Conservation (phyloP, 2,888 invertebrate genomes). For the Eugnorisma glareosa region DNA sequence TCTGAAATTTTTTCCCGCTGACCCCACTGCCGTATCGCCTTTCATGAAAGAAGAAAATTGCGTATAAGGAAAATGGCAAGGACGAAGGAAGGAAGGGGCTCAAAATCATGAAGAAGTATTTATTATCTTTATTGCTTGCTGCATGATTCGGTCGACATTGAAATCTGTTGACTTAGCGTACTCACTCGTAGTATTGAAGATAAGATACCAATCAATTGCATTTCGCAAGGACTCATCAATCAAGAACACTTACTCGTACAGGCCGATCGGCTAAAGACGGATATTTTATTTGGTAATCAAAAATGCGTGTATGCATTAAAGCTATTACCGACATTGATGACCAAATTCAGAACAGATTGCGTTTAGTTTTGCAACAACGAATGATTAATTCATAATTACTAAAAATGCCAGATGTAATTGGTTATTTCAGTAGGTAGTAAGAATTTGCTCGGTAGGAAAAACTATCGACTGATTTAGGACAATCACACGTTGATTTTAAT, state of each 20-base stretch:
- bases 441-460: neutral
- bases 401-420: neutral
- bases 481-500: too few relatives aligned
- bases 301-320: neutral
- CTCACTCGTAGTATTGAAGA: conserved; percentile 19
- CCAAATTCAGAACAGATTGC: neutral
- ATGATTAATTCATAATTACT: too few relatives aligned
- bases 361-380: neutral
- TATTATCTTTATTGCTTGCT: too few relatives aligned
- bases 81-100: too few relatives aligned
- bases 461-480: neutral
- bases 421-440: neutral
- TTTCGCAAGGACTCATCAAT: conserved; percentile 20
- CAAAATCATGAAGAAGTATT: too few relatives aligned
- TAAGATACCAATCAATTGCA: conserved; percentile 20
- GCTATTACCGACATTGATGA: neutral
- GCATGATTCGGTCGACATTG: conserved; percentile 28
- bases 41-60: too few relatives aligned
- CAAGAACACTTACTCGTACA: neutral
- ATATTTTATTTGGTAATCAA: conserved; percentile 5
- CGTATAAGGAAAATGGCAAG: too few relatives aligned
- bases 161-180: conserved; percentile 1
- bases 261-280: neutral
- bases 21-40: too few relatives aligned
- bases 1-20: too few relatives aligned